These are phyloP conservation scores for Corynorhinus townsendii DNA, from an alignment of 2,113 vertebrate genomes.

Conservation along the genomic window DNA sequence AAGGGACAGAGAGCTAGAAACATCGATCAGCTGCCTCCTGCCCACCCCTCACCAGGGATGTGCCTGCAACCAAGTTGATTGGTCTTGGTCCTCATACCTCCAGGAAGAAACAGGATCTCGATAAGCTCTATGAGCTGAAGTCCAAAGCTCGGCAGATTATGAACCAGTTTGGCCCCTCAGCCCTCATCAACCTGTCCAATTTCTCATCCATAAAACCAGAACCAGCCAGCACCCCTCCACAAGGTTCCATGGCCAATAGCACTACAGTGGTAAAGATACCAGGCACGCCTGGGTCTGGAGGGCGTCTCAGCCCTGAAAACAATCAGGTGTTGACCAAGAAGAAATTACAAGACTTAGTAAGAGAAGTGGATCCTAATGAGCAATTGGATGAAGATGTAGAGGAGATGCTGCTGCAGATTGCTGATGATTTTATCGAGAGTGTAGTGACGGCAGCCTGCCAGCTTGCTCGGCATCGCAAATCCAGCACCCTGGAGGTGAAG, in stretches of 20 bases:
- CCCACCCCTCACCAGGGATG: no score
- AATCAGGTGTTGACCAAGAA: constrained; percentile 98
- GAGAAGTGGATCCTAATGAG: constrained; percentile 98
- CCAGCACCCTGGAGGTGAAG: constrained; percentile 97
- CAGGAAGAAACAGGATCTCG: constrained; percentile 82
- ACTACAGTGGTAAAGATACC: constrained; percentile 84
- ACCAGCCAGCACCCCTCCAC: constrained; percentile 80
- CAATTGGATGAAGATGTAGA: constrained; percentile 99
- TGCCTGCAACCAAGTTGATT: no score
- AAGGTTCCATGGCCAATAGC: constrained; percentile 94
- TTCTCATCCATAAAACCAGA: constrained; percentile 86
- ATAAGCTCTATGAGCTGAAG: constrained; percentile 83
- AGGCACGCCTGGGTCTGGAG: constrained; percentile 82
- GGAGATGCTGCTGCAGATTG: constrained; percentile 98
- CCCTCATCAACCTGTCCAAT: constrained; percentile 87
- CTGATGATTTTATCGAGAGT: constrained; percentile 98
- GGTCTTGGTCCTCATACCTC: constrained; percentile 81
- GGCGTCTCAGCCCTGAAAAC: constrained; percentile 93
- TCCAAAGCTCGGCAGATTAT: constrained; percentile 87
- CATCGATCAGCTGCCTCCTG: no score
- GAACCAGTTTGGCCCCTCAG: constrained; percentile 88
- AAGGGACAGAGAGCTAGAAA: no score
- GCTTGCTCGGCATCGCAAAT: constrained; percentile 96
- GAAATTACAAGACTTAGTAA: constrained; percentile 97
- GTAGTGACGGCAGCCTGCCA: constrained; percentile 98